Evolutionary conservation across 2,888 invertebrate genomes (phyloP), one percentile per base, ranked within the genome.

Genomic region (Cremastobaeus sp.): DNA sequence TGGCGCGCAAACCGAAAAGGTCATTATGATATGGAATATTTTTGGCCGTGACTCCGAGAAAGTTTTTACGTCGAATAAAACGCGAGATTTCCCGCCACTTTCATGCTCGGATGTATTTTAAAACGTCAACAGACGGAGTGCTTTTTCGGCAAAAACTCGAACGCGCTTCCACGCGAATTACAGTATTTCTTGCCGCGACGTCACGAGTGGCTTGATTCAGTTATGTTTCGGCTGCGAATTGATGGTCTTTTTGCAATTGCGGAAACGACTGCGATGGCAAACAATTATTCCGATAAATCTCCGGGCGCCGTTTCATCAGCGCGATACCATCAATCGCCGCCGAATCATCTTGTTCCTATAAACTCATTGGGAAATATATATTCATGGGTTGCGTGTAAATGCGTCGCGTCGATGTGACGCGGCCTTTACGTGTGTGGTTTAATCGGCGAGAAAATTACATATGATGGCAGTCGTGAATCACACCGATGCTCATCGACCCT

Each of bases 381-480:
- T 62, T 48, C 41, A 30, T 32, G 14, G 11, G 30, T 47, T 43
- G 39, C 21, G 32, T 47, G 35, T 50, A 43, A 52, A 54, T 28
- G 35, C 28, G 28, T 32, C 30, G 39, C 11, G 34, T 39, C 47
- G 12, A 41, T 41, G 15, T 15, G 45, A 43, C 35, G 17, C n/a
- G 12, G n/a, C n/a, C n/a, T n/a, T 37, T 54, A 15, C 34, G 15
- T 32, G 60, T 48, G 20, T 62, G 12, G 30, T 37, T 62, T 54
- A 62, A 55, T 41, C 41, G 55, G 48, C 62, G 55, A 62, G 70
- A 70, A 70, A 70, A 70, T 70, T 70, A 57, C 41, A 48, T 55
- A 55, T 43, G 70, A 62, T 50, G 20, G 54, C 52, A 55, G 62
- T 55, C 48, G 37, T 70, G 62, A 55, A 62, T 70, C 62, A 62